Conservation (phyloP, 2,888 invertebrate species). For the Callosobruchus maculatus region DNA sequence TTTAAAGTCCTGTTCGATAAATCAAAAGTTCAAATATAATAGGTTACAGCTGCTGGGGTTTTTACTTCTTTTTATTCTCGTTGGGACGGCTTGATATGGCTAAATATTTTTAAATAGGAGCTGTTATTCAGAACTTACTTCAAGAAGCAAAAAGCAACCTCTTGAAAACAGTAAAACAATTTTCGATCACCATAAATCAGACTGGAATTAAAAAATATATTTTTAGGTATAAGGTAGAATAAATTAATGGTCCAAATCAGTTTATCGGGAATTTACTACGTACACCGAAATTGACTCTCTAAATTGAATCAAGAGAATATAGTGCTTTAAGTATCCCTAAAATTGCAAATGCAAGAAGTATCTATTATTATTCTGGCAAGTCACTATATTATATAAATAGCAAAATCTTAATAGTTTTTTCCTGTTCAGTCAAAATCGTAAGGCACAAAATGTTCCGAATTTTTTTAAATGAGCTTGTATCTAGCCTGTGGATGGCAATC, state of each 20-base stretch:
- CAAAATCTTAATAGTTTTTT: not conserved
- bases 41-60: too few species aligned
- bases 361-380: slow-evolving; percentile 23
- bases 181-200: too few species aligned
- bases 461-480: not conserved
- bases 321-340: slow-evolving; percentile 12
- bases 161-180: too few species aligned
- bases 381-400: slow-evolving; percentile 5
- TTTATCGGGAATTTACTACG: too few species aligned
- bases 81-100: too few species aligned
- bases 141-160: not conserved
- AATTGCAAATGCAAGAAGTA: slow-evolving; percentile 16
- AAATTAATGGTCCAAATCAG: too few species aligned
- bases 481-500: slow-evolving; percentile 15
- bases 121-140: too few species aligned
- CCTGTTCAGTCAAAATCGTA: not conserved
- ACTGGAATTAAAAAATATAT: too few species aligned
- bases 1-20: too few species aligned
- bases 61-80: too few species aligned
- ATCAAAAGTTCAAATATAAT: not conserved
- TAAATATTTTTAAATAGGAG: too few species aligned
- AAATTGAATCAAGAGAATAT: slow-evolving; percentile 2
- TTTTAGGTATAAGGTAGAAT: too few species aligned
- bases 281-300: not conserved
- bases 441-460: not conserved